These are phyloP conservation scores for Eristalis intricaria DNA, from an alignment of 2,888 invertebrate species.

Conservation along the genomic window DNA sequence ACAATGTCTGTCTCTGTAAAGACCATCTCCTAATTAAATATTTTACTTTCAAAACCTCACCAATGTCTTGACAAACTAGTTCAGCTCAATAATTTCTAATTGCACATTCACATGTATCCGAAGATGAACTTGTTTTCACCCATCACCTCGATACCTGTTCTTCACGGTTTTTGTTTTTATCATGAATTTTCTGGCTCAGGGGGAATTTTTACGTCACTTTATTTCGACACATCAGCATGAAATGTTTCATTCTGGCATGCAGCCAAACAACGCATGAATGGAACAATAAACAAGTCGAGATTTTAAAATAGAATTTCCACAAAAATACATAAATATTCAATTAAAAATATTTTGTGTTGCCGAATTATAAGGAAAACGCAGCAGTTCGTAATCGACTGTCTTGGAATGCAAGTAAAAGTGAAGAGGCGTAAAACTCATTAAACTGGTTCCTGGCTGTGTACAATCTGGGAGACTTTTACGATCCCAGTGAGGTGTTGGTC, in stretches of 20 bases:
- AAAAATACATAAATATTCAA: not conserved
- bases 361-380: not conserved
- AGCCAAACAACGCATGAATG: slow-evolving; percentile 43
- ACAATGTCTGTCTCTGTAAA: too few relatives aligned
- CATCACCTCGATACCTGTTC: not conserved
- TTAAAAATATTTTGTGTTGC: not conserved
- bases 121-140: not conserved
- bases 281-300: slow-evolving; percentile 2
- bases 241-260: not conserved
- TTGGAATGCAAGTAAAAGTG: not conserved
- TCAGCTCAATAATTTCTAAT: not conserved
- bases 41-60: not conserved
- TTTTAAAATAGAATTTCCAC: not conserved
- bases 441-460: not conserved
- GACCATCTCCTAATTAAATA: too few relatives aligned
- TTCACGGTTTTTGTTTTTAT: not conserved
- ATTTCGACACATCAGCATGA: slow-evolving; percentile 3
- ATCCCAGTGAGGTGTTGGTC: not conserved
- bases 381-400: not conserved
- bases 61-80: not conserved
- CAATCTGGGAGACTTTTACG: not conserved
- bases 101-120: not conserved
- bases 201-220: slow-evolving; percentile 7
- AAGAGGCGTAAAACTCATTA: not conserved
- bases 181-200: not conserved